These are phyloP conservation scores for Acanthopleura granulata DNA, from an alignment of 2,888 invertebrate genomes.

Conservation along the genomic window DNA sequence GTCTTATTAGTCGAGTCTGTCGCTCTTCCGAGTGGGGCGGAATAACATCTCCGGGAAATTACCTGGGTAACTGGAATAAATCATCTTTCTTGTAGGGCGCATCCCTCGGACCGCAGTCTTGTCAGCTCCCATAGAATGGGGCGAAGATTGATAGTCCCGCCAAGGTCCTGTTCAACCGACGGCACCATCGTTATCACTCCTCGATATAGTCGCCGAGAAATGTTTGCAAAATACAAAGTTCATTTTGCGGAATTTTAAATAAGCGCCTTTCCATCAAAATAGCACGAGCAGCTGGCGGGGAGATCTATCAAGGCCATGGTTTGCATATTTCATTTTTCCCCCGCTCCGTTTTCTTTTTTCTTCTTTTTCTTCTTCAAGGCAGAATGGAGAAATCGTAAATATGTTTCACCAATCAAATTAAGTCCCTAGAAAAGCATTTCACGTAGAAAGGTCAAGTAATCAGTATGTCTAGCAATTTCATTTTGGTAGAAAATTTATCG, in stretches of 20 bases:
- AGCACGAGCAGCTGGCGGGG: not conserved
- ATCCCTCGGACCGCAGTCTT: not conserved
- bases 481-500: conserved; percentile 16
- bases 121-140: not conserved
- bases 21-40: not conserved
- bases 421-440: not conserved
- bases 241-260: conserved; percentile 7
- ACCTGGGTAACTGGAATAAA: conserved; percentile 14
- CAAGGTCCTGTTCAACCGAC: not conserved
- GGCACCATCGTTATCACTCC: not conserved
- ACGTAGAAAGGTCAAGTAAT: not conserved
- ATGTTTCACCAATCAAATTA: conserved; percentile 5
- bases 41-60: not conserved
- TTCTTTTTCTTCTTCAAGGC: not conserved
- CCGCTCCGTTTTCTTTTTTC: not conserved
- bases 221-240: conserved; percentile 8
- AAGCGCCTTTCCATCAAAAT: not conserved
- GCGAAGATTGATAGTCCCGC: conserved; percentile 2
- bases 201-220: conserved; percentile 1
- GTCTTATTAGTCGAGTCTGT: conserved; percentile 3
- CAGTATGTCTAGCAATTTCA: conserved; percentile 13
- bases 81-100: not conserved
- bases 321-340: conserved; percentile 4
- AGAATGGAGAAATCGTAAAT: conserved; percentile 9
- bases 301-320: not conserved